These are phyloP conservation scores for Mustela nigripes DNA, from an alignment of 2,113 vertebrate species.

Conservation along the genomic window DNA sequence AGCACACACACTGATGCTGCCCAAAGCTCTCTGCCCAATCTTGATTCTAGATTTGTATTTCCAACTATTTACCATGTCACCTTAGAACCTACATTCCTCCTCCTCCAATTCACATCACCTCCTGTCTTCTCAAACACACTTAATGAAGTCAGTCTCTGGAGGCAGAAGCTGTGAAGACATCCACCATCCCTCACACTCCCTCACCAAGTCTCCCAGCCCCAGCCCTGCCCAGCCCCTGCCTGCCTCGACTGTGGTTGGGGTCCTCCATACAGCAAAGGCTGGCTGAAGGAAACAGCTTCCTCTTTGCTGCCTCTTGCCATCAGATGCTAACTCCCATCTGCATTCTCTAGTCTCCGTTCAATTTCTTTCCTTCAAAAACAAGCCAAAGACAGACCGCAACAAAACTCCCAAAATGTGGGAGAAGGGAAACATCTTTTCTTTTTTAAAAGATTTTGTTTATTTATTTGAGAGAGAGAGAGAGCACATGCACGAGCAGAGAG, in stretches of 20 bases:
- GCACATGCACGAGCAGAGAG: neutral
- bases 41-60: neutral
- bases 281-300: neutral
- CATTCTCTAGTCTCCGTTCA: neutral
- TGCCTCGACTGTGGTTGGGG: neutral
- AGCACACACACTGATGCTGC: neutral
- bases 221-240: neutral
- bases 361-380: neutral
- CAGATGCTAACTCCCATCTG: neutral
- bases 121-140: neutral
- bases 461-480: neutral
- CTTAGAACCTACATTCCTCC: too few species aligned
- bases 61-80: neutral
- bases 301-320: neutral
- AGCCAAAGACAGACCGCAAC: neutral
- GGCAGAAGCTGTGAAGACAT: neutral
- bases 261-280: neutral
- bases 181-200: neutral
- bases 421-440: neutral
- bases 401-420: neutral
- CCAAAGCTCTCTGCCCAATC: neutral
- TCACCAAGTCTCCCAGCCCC: neutral
- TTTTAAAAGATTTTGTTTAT: neutral
- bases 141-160: neutral
- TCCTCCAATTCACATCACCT: neutral